These are phyloP conservation scores for Lutraria lutraria DNA, from an alignment of 2,888 invertebrate species.

Conservation along the genomic window DNA sequence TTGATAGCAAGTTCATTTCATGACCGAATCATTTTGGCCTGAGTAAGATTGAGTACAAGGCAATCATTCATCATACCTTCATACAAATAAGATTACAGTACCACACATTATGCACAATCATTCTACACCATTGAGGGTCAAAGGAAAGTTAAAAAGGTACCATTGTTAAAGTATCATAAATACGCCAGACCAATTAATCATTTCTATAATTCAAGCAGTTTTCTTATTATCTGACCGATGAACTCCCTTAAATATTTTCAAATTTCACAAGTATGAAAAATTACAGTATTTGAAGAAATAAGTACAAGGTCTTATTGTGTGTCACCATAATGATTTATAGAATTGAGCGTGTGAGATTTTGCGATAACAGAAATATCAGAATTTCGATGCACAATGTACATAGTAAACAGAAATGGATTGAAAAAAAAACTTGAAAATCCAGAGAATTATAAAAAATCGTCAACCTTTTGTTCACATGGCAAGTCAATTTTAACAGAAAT, in stretches of 20 bases:
- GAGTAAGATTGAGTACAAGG: no score
- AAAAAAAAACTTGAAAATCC: neutral
- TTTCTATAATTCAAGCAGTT: neutral
- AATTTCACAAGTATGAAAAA: constrained; percentile 6
- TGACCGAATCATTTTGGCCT: no score
- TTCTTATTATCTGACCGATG: neutral
- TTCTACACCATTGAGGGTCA: no score
- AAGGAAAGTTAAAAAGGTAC: no score
- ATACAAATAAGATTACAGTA: no score
- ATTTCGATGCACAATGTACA: neutral
- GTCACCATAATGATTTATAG: constrained; percentile 18
- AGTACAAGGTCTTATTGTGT: neutral
- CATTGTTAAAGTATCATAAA: no score
- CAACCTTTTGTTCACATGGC: neutral
- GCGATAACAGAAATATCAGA: neutral
- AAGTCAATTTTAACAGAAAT: neutral
- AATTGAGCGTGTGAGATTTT: neutral
- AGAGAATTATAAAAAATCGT: neutral
- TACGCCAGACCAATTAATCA: neutral
- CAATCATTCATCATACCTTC: no score
- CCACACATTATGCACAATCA: no score
- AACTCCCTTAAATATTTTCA: neutral
- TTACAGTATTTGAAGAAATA: constrained; percentile 4
- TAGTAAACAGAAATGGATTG: neutral
- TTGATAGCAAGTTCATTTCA: no score